These are phyloP conservation scores for Didymodactylos carnosus DNA, from an alignment of 2,888 invertebrate species.

Conservation along the genomic window DNA sequence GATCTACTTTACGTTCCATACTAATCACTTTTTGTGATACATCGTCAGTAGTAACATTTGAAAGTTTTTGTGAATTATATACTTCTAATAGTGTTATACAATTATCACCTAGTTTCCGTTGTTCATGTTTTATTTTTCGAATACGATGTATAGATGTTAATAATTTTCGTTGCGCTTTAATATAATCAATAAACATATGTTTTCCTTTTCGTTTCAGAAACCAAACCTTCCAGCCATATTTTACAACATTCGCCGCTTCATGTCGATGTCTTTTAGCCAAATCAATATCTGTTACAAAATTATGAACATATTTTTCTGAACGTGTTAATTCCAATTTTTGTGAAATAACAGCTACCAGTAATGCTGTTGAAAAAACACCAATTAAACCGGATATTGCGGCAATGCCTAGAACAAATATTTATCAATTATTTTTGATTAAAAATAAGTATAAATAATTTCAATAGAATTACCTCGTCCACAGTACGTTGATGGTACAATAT, in stretches of 20 bases:
- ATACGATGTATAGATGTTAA: constrained; percentile 28
- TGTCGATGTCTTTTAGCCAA: constrained; percentile 24
- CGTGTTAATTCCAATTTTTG: constrained; percentile 27
- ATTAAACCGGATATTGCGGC: constrained; percentile 20
- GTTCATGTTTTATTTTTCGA: constrained; percentile 29
- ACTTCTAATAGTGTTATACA: constrained; percentile 24
- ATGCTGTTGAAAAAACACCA: constrained; percentile 31
- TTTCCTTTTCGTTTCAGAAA: background rate
- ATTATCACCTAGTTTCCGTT: constrained; percentile 23
- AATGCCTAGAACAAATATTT: background rate
- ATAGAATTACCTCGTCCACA: constrained; percentile 28
- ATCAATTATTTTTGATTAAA: background rate
- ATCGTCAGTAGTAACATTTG: background rate
- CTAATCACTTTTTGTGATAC: background rate
- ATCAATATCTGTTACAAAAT: constrained; percentile 32
- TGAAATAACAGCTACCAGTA: constrained; percentile 28
- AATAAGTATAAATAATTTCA: constrained; percentile 28
- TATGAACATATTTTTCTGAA: constrained; percentile 32
- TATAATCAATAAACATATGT: constrained; percentile 12
- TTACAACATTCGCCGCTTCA: constrained; percentile 11
- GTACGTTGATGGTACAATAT: constrained; percentile 31
- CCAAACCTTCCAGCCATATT: constrained; percentile 13
- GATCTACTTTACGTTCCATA: background rate
- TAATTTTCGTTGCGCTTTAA: constrained; percentile 22
- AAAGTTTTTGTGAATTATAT: background rate